phyloP scores from a whole-genome alignment of 2,113 vertebrate species.

The Salvator merianae region DNA sequence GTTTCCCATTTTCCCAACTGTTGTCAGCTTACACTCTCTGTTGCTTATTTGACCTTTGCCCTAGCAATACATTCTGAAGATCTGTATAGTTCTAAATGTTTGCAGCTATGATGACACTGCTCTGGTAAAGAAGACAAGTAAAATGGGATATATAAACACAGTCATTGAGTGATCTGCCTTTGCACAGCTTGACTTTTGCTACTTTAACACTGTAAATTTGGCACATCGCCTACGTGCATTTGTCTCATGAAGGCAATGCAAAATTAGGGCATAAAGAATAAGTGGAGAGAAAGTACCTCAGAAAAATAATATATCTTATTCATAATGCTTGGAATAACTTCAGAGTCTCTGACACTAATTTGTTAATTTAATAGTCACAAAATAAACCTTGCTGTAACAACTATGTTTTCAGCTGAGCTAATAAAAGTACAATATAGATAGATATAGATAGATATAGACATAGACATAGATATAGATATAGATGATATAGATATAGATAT shows the following conservation, averaged over 20 bases:
- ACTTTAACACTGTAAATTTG: background rate
- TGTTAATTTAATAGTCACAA: conserved; percentile 17
- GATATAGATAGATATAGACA: too few relatives aligned
- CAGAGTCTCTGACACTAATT: conserved; percentile 8
- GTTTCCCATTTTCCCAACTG: conserved; percentile 37
- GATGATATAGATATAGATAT: too few relatives aligned
- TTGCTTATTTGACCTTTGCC: conserved; percentile 45
- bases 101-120: background rate
- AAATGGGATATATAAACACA: background rate
- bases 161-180: background rate
- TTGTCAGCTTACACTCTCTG: conserved; percentile 4
- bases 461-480: too few relatives aligned
- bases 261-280: background rate
- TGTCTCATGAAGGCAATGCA: accelerated
- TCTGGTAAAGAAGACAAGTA: background rate
- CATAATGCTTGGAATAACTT: conserved; percentile 17
- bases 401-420: background rate
- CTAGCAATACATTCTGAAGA: background rate
- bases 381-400: conserved; percentile 17
- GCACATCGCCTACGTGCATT: background rate
- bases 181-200: background rate
- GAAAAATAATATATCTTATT: background rate
- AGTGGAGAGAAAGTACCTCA: background rate
- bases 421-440: accelerated
- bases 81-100: background rate